phyloP scores from a whole-genome alignment of 2,113 vertebrate genomes.

The Philantomba maxwellii region DNA sequence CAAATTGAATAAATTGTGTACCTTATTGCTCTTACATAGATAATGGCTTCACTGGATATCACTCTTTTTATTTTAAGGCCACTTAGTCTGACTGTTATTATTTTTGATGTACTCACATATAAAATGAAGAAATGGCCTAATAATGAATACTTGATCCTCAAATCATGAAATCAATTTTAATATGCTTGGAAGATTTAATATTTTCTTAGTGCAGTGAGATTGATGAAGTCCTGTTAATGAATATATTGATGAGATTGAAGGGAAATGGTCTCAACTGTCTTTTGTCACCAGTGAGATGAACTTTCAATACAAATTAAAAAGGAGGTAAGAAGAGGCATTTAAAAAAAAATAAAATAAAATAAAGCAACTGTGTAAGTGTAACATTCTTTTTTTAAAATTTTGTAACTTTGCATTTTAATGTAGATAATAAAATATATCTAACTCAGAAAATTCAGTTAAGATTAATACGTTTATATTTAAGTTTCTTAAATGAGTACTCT shows the following conservation, averaged over 20 bases:
- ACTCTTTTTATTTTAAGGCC: constrained; percentile 8
- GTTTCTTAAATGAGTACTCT: not conserved
- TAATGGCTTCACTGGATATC: constrained; percentile 10
- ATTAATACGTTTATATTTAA: not conserved
- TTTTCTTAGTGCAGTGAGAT: constrained; percentile 38
- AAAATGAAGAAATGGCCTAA: constrained; percentile 45
- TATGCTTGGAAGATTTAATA: constrained; percentile 56
- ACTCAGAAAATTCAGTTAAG: not conserved
- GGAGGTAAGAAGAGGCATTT: not conserved
- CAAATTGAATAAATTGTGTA: constrained; percentile 38
- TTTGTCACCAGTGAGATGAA: constrained; percentile 21
- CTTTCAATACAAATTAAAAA: not conserved
- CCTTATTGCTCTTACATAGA: constrained; percentile 7
- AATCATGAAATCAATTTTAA: constrained; percentile 65
- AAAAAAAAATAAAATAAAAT: too few species aligned
- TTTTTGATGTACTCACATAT: constrained; percentile 32
- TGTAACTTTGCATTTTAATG: not conserved
- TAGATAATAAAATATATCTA: not conserved
- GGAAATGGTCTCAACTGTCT: not conserved
- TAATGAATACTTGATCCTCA: constrained; percentile 48
- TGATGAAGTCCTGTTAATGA: constrained; percentile 61
- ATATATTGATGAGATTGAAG: constrained; percentile 53
- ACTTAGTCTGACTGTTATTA: constrained; percentile 1
- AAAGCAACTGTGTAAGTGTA: not conserved
- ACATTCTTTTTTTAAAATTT: not conserved